Evolutionary conservation across 2,888 invertebrate genomes (phyloP), one percentile per base, ranked within the genome.

Genomic region (Drosophila prostipennis): DNA sequence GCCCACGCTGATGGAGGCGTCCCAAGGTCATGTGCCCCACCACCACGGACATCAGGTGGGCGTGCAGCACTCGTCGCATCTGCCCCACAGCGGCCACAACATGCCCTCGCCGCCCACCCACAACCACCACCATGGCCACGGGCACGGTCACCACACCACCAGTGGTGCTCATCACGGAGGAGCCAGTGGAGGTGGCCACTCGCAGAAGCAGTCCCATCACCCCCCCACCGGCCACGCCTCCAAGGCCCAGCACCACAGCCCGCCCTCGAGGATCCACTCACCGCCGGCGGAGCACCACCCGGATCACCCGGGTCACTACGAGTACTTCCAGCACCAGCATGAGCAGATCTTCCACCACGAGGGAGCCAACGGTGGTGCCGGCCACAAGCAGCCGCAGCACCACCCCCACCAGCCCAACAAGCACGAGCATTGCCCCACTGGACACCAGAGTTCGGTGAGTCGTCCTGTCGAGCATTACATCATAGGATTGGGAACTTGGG

Each of bases 1-100:
- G 88, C 93, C 94, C 39, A 93, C 94, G 29, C 89, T 94, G 90
- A 89, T 94, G 89, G 94, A 94, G 90, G 93, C 94, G 26, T 93
- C 93, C 43, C 93, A 93, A 89, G 92, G 91, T 78, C 94, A 94
- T 90, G 92, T 93, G 77, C 91, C 93, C 53, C 93, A 93, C 60
- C 93, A 93, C 81, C 93, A 93, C 87, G 91, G 92, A 61, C 92
- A 92, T 81, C 92, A 93, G 80, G 91, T 93, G 64, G 91, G 92
- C 71, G 77, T 91, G 55, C 91, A 91, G 74, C 92, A 92, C 80
- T 76, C 90, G 73, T 91, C 92, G 49, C 92, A 92, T 84, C 84
- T 92, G 80, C 92, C 92, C 48, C 92, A 92, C 77, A 91, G 91
- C 78, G 92, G 92, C 11, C 92, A 92, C 77, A 92, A 92, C 77